Evolutionary conservation across 23 tunicate genomes (phyloP), one percentile per base, ranked within the genome.

Genomic region (Trididemnum clinides): DNA sequence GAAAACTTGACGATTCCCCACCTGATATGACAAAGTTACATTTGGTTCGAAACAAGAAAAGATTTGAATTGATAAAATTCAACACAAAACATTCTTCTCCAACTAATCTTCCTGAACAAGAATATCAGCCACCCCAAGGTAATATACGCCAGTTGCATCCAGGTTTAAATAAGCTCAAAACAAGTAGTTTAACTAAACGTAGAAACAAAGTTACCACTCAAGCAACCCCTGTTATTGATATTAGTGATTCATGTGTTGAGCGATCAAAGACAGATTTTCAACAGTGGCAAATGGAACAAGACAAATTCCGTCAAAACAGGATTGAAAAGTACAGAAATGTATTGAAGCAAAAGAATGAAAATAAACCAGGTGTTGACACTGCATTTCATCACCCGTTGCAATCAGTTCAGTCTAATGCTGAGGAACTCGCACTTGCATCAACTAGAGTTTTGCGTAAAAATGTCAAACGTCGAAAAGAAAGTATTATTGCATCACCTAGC

Each of bases 251-350:
- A 19, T 25, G 25, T 3, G 30, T 28, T 66, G 37, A 66, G 31
- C 22, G 21, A 18, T 21, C 69, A 21, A 4, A 4, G 21, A 10
- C 91, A 34, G 97, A 87, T 50, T 92, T 92, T 70, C 88, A 92
- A 50, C 83, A 87, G 51, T 92, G 97, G 97, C 97, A 92, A 44
- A 34, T 34, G 51, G 88, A 82, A 39, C 91, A 86, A 50, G 91
- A 92, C 35, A 22, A 44, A 31, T 85, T 83, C n/a, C 34, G 85
- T 26, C 64, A 72, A 33, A 34, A 39, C 1, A 50, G 97, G 28
- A 82, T 91, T 0, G n/a, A n/a, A n/a, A n/a, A n/a, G n/a, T n/a
- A n/a, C n/a, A n/a, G n/a, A n/a, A 50, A 77, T 34, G 81, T 44
- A n/a, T 44, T 78, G 35, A 28, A 37, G 21, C 7, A 85, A 5